Conservation (phyloP, 1,140 invertebrate species). For the Sipha flava region DNA sequence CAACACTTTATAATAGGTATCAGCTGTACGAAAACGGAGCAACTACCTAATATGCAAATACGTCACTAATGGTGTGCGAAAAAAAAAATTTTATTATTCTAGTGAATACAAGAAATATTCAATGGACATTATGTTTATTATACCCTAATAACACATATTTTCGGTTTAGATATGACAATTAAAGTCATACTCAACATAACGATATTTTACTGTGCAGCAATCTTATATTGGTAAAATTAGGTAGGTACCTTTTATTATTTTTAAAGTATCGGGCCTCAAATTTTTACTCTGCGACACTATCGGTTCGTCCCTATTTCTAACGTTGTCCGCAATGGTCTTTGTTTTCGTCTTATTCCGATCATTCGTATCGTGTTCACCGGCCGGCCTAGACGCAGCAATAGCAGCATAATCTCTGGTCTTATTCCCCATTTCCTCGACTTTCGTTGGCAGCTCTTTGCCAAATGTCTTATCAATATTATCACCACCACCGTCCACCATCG, state of each 20-base stretch:
- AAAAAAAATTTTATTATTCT: too few relatives aligned
- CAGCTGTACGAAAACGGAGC: too few relatives aligned
- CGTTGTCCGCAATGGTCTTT: neutral
- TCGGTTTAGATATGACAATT: too few relatives aligned
- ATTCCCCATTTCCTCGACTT: neutral
- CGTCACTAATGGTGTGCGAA: too few relatives aligned
- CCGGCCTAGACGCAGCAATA: neutral
- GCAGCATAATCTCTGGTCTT: neutral
- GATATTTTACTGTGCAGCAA: neutral
- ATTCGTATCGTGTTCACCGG: neutral
- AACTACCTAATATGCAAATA: too few relatives aligned
- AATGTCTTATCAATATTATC: too few relatives aligned
- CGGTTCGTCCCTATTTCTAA: neutral
- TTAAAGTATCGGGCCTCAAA: conserved; percentile 11
- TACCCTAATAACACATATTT: too few relatives aligned
- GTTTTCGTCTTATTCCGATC: neutral
- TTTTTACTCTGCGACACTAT: neutral
- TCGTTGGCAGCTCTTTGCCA: neutral
- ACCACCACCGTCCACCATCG: neutral
- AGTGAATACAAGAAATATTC: too few relatives aligned
- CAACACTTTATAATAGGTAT: too few relatives aligned
- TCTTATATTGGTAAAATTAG: too few relatives aligned
- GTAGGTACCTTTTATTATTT: conserved; percentile 13
- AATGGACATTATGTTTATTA: too few relatives aligned
- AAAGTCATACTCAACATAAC: too few relatives aligned